Conservation (phyloP, 1,140 invertebrate species). For the Heterodera schachtii region DNA sequence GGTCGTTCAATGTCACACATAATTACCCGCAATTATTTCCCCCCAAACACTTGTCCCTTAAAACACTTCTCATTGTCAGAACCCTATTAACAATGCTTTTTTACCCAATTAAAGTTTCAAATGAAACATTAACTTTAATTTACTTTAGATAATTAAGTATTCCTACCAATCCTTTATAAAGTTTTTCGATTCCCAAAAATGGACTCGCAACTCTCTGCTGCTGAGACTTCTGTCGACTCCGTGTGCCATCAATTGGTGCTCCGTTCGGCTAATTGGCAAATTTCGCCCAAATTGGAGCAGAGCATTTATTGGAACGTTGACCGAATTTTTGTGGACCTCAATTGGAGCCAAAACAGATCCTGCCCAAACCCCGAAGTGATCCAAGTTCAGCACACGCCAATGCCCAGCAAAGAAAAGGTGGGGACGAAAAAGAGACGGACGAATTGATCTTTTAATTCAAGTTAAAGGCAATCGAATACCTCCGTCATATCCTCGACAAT, state of each 20-base stretch:
- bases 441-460: too few relatives aligned
- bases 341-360: conserved; percentile 36
- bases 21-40: neutral
- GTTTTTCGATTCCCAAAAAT: neutral
- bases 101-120: too few relatives aligned
- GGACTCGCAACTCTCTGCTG: conserved; percentile 6
- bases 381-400: conserved; percentile 38
- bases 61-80: too few relatives aligned
- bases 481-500: conserved; percentile 32
- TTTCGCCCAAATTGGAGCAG: conserved; percentile 39
- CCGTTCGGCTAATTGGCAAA: conserved; percentile 40
- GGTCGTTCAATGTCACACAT: neutral
- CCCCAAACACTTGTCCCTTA: too few relatives aligned
- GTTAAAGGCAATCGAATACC: conserved; percentile 32
- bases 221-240: neutral
- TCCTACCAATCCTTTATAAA: neutral
- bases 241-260: conserved; percentile 14
- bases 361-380: conserved; percentile 31
- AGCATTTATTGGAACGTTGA: conserved; percentile 34
- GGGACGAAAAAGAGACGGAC: neutral
- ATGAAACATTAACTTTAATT: neutral
- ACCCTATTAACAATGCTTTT: neutral
- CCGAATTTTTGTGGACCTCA: conserved; percentile 34
- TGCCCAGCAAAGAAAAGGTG: conserved; percentile 38
- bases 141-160: neutral